Evolutionary conservation across 2,113 vertebrate species (phyloP).

Genomic region (Calyptomena viridis): DNA sequence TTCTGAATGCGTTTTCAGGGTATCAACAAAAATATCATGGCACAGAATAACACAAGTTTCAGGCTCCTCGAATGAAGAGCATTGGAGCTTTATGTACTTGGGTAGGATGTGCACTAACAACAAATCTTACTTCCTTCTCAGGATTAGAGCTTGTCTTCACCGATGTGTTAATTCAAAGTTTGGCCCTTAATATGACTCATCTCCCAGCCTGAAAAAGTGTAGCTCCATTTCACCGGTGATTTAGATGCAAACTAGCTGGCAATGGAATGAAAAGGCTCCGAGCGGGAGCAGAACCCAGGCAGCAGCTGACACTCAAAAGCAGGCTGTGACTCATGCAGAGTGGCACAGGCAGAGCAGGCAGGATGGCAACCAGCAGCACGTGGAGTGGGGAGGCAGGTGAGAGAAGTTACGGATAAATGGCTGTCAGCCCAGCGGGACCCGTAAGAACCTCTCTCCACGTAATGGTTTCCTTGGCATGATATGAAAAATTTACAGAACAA

Average conservation of each 20-base stretch:
- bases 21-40: not conserved
- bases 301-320: not conserved
- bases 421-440: not conserved
- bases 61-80: not conserved
- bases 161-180: not conserved
- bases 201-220: not conserved
- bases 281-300: not conserved
- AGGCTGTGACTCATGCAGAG: not conserved
- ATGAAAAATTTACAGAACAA: not conserved
- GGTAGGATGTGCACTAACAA: not conserved
- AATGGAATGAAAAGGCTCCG: not conserved
- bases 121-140: not conserved
- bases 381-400: not conserved
- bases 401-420: fast-evolving
- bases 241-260: not conserved
- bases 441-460: not conserved
- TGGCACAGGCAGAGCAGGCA: not conserved
- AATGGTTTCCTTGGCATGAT: not conserved
- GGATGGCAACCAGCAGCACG: not conserved
- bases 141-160: not conserved
- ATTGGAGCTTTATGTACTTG: not conserved
- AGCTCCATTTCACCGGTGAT: not conserved
- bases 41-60: not conserved
- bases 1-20: not conserved
- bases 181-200: not conserved